phyloP scores from a whole-genome alignment of 2,113 vertebrate species.

The Circaetus cinerascens region DNA sequence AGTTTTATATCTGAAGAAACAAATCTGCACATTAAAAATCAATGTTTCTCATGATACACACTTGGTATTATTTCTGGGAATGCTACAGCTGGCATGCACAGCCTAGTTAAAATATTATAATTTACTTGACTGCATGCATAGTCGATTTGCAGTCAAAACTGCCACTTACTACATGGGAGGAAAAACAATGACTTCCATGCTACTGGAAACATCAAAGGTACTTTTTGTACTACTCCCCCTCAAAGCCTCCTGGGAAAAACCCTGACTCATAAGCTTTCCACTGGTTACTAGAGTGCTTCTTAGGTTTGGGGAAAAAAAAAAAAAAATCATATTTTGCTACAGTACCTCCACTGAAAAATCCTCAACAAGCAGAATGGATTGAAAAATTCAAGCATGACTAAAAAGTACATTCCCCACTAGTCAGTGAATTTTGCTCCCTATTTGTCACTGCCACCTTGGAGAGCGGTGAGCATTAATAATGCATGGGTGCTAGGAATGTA shows the following conservation, averaged over 20 bases:
- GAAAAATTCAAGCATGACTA: slow-evolving; percentile 96
- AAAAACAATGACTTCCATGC: slow-evolving; percentile 71
- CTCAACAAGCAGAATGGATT: slow-evolving; percentile 90
- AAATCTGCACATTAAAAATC: slow-evolving; percentile 73
- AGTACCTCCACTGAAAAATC: slow-evolving; percentile 74
- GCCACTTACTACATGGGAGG: slow-evolving; percentile 65
- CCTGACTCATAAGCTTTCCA: slow-evolving; percentile 70
- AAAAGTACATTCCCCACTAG: slow-evolving; percentile 96
- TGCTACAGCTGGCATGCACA: slow-evolving; percentile 66
- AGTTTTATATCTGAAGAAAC: slow-evolving; percentile 73
- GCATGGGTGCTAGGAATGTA: slow-evolving; percentile 94
- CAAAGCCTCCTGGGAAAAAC: slow-evolving; percentile 70
- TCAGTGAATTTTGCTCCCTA: slow-evolving; percentile 95
- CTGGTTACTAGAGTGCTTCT: slow-evolving; percentile 65
- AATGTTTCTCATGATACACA: slow-evolving; percentile 71
- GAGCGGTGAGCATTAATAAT: slow-evolving; percentile 97
- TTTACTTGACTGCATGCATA: slow-evolving; percentile 69
- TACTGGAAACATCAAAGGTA: slow-evolving; percentile 71
- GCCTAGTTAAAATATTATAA: slow-evolving; percentile 74
- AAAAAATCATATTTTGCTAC: slow-evolving; percentile 62
- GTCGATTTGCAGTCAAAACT: slow-evolving; percentile 72
- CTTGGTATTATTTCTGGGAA: slow-evolving; percentile 74
- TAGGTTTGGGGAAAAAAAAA: slow-evolving; percentile 9
- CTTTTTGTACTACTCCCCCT: slow-evolving; percentile 67
- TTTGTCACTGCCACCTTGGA: slow-evolving; percentile 99